Base-by-base conservation (phyloP, 2,797 vertebrate species). In the Cyprinodon diabolis region DNA sequence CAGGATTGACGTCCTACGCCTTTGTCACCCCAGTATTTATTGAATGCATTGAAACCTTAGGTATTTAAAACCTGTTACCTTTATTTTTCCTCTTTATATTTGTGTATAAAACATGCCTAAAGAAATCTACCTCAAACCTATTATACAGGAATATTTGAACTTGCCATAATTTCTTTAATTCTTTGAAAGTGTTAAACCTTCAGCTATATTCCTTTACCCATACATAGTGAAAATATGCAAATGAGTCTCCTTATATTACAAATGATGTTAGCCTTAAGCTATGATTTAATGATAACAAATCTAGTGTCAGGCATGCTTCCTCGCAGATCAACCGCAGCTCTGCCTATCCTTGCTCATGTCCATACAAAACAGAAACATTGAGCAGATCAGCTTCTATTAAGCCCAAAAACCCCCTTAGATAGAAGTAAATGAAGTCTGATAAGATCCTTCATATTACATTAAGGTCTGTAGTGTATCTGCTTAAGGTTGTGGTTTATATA, bases 381-480 rank as follows among this genome's bases (percentile, higher is more conserved):
- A 75, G 77, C 76, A 76, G 82, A 90, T 90, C 82, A 81, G 76
- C 68, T 74, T 79, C 76, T 82, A 84, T 87, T 91, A 90, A 90
- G 82, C 82, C 69, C 48, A 48, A 78, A 79, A 81, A 84, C 82
- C 86, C 75, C 60, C 23, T 77, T 87, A 88, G 84, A 92, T 87
- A 90, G 77, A 87, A 91, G 87, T 84, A 88, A 89, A 91, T 88
- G 71, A 90, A 90, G 81, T 86, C 88, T 82, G 85, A 88, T 90
- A 86, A 89, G 87, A 86, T 87, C 82, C 69, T 82, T 84, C 76
- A 75, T 86, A 87, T 88, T 79, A 79, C 74, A 73, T 83, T 74
- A 58, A 76, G 84, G 63, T 84, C 84, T 81, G 73, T 48, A 58
- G 74, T 84, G 87, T 86, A 76, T 84, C 70, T 86, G 76, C 77